Evolutionary conservation across 2,113 vertebrate species (phyloP), one percentile per base, ranked within the genome.

Genomic region (Mellivora capensis): DNA sequence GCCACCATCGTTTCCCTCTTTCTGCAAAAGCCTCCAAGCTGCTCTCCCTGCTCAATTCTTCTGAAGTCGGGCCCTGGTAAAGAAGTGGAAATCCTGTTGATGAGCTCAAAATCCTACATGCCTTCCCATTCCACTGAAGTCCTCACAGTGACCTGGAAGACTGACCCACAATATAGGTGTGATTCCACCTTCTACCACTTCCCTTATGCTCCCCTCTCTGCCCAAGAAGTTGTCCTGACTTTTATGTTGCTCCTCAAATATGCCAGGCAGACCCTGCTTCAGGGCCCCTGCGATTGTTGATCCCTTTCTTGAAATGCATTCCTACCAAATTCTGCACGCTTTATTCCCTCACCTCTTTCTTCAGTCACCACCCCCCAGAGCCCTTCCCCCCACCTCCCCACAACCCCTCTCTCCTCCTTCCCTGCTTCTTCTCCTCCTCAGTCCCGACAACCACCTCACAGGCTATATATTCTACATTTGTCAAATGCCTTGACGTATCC

Each of bases 281-380:
- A 72, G 10, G 34, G 20, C 3, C 21, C 47, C 88, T 72, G 15
- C 23, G 82, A 47, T 14, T 37, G 49, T 27, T 44, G 5, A 29
- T 61, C 13, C 37, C 44, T 90, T 97, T 83, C 69, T 69, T 83
- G 20, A 91, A 39, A 85, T 7, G 1, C 25, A 89, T 87, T 64
- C 62, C 62, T 64, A 34, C 62, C 6, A 71, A 71, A 85, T 31
- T 86, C 7, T n/a, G 18, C 13, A 27, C n/a, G 13, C 4, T 86
- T 89, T 79, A 87, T 42, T 86, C 47, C 6, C 12, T 59, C 4
- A 59, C 1, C 1, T 54, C n/a, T 94, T 49, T 86, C 81, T 11
- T 96, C 47, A 57, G 42, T 62, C 25, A 9, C 8, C 25, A 79
- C 13, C 37, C 17, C 52, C 64, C 18, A 1, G 37, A 59, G 37